These are phyloP conservation scores for Oppia nitens DNA, from an alignment of 1,140 invertebrate species.

Conservation along the genomic window DNA sequence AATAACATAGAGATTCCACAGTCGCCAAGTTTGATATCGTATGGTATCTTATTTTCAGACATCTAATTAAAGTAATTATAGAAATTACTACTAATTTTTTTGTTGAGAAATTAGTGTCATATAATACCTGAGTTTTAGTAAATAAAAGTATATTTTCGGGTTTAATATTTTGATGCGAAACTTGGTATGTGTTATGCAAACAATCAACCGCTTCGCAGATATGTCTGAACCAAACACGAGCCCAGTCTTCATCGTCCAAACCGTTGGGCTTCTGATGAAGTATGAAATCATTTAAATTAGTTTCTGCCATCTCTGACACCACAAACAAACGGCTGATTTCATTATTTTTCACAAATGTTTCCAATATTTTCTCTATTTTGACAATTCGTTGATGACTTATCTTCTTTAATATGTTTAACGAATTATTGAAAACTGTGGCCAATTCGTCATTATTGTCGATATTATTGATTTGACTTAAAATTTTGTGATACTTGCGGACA, in stretches of 20 bases:
- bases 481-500: not conserved
- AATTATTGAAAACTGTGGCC: not conserved
- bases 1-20: not conserved
- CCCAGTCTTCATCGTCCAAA: not conserved
- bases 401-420: not conserved
- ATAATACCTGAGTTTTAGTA: not conserved
- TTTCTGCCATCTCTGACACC: not conserved
- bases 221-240: not conserved
- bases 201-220: not conserved
- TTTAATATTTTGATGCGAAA: not conserved
- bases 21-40: not conserved
- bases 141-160: not conserved
- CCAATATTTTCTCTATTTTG: not conserved
- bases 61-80: not conserved
- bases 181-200: not conserved
- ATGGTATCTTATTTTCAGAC: not conserved
- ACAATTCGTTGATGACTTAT: not conserved
- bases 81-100: not conserved
- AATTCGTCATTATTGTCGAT: not conserved
- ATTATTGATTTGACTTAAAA: not conserved
- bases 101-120: not conserved
- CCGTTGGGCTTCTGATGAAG: not conserved
- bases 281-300: not conserved
- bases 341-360: not conserved
- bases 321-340: not conserved